Percentiles rank a stretch among this genome's conserved stretches.
These are phyloP conservation scores for Prunella strophiata DNA, from an alignment of 2,797 vertebrate genomes.

Conservation along the genomic window DNA sequence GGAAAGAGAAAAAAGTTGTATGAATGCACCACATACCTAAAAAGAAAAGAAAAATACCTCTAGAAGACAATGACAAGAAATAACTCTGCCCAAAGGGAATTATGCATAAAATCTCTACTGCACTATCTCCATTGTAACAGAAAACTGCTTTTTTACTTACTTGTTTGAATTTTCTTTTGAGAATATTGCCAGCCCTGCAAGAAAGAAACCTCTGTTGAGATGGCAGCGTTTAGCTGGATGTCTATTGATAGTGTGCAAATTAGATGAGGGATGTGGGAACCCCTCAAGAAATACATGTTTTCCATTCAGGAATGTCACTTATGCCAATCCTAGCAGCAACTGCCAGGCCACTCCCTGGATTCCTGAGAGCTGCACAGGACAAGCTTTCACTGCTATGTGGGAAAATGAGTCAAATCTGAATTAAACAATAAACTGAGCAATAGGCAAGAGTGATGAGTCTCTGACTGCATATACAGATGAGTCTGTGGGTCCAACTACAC, in stretches of 20 bases:
- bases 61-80: not conserved
- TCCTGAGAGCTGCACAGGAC: not conserved
- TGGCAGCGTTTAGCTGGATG: not conserved
- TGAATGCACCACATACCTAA: slow-evolving; percentile 74
- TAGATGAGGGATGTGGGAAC: not conserved
- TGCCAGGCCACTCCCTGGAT: not conserved
- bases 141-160: slow-evolving; percentile 58
- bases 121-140: not conserved
- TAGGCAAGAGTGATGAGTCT: not conserved
- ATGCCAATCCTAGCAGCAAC: not conserved
- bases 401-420: not conserved
- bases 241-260: not conserved
- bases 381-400: not conserved
- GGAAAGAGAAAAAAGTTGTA: slow-evolving; percentile 82
- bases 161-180: slow-evolving; percentile 69
- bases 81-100: not conserved
- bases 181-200: slow-evolving; percentile 77
- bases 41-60: not conserved
- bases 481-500: not conserved
- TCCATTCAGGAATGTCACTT: not conserved
- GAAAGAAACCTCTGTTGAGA: not conserved
- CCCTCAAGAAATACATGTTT: not conserved
- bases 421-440: not conserved
- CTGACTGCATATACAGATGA: not conserved
- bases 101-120: not conserved